phyloP scores from a whole-genome alignment of 2,797 vertebrate species.

The Anguilla pacifica region DNA sequence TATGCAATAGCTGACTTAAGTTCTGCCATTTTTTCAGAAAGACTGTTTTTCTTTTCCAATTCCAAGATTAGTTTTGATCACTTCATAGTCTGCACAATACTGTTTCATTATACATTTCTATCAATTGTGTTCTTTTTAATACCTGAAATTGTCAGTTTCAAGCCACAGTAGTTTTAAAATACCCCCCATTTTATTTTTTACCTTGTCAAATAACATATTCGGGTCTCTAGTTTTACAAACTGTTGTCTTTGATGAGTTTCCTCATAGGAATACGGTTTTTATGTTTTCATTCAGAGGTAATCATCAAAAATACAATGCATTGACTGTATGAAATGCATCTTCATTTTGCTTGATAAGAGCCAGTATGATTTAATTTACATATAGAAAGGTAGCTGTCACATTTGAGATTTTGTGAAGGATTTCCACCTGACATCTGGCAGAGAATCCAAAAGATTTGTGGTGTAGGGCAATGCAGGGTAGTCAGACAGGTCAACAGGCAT shows the following conservation, averaged over 20 bases:
- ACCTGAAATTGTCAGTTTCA: constrained; percentile 35
- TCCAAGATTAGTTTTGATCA: constrained; percentile 42
- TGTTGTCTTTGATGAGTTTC: not conserved
- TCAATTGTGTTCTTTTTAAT: constrained; percentile 44
- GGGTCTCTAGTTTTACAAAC: not conserved
- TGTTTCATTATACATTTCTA: constrained; percentile 31
- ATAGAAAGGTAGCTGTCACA: constrained; percentile 14
- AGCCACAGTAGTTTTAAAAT: not conserved
- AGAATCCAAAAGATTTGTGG: constrained; percentile 34
- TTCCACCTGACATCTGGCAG: constrained; percentile 40
- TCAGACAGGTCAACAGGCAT: constrained; percentile 3
- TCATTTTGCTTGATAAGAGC: not conserved
- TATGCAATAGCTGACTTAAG: constrained; percentile 40
- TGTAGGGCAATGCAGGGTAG: not conserved
- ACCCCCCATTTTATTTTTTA: not conserved
- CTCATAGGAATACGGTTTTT: not conserved
- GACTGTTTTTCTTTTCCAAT: constrained; percentile 43
- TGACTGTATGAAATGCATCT: not conserved
- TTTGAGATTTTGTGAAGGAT: constrained; percentile 27
- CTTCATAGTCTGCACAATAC: constrained; percentile 34
- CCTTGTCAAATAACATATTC: not conserved
- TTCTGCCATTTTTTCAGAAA: constrained; percentile 38
- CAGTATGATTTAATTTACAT: not conserved
- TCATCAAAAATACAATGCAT: not conserved
- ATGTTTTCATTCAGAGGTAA: not conserved